phyloP scores from a whole-genome alignment of 2,113 vertebrate species.

The Cromileptes altivelis region DNA sequence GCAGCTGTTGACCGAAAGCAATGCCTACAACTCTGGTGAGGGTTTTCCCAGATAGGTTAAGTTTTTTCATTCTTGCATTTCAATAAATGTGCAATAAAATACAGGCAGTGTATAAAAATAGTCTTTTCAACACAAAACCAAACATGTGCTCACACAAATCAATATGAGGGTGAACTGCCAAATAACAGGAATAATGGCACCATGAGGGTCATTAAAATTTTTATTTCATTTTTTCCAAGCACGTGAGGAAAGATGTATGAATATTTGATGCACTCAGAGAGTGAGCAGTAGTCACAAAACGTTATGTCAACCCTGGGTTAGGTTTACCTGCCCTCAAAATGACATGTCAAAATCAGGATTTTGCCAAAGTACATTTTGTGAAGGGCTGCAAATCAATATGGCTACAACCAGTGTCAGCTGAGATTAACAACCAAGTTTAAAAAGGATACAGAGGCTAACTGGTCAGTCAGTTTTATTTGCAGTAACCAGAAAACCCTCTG shows the following conservation, averaged over 20 bases:
- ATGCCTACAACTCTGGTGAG: background rate
- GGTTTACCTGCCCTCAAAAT: constrained; percentile 53
- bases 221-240: background rate
- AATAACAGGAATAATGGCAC: background rate
- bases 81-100: background rate
- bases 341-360: constrained; percentile 28
- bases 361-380: constrained; percentile 64
- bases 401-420: background rate
- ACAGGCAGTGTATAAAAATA: background rate
- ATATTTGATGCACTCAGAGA: constrained; percentile 12
- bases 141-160: background rate
- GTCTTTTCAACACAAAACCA: background rate
- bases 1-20: constrained; percentile 1
- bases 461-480: background rate
- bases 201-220: background rate
- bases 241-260: constrained; percentile 4
- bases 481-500: too few species aligned
- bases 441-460: background rate
- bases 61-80: background rate
- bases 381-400: constrained; percentile 53
- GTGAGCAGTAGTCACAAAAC: constrained; percentile 29
- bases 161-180: background rate
- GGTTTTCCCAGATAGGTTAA: background rate
- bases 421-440: background rate
- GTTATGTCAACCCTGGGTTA: constrained; percentile 61